phyloP scores from a whole-genome alignment of 2,113 vertebrate genomes.

The Sinocyclocheilus grahami region DNA sequence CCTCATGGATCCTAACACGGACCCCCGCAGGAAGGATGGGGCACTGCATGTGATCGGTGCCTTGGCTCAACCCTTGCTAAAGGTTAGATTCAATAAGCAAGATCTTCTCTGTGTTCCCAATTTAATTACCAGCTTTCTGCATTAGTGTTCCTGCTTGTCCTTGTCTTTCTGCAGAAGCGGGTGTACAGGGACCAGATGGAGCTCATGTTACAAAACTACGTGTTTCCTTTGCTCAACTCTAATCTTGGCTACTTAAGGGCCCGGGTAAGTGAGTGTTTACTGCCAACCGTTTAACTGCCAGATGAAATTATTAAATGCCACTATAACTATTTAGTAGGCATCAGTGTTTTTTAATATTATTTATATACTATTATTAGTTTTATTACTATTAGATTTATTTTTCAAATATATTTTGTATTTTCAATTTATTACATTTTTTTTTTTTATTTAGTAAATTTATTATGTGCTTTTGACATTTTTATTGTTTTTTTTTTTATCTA shows the following conservation, averaged over 20 bases:
- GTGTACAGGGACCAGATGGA: slow-evolving; percentile 96
- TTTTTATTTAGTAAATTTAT: background rate
- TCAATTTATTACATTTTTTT: background rate
- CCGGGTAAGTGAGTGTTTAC: slow-evolving; percentile 79
- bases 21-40: slow-evolving; percentile 92
- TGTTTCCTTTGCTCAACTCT: slow-evolving; percentile 91
- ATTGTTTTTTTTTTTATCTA: too few species aligned
- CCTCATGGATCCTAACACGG: slow-evolving; percentile 84
- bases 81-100: slow-evolving; percentile 71
- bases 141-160: background rate
- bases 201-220: slow-evolving; percentile 91
- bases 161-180: slow-evolving; percentile 80
- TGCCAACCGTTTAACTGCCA: background rate
- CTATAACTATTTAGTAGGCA: too few species aligned
- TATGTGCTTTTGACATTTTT: background rate
- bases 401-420: background rate
- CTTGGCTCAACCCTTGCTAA: slow-evolving; percentile 89
- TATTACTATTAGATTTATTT: too few species aligned
- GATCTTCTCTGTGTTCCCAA: background rate
- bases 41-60: slow-evolving; percentile 93
- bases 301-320: background rate
- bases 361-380: too few species aligned
- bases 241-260: slow-evolving; percentile 90
- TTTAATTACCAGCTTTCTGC: background rate
- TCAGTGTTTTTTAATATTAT: too few species aligned